These are phyloP conservation scores for Stomatorhinus ivindoensis DNA, from an alignment of 2,113 vertebrate genomes.

Conservation along the genomic window DNA sequence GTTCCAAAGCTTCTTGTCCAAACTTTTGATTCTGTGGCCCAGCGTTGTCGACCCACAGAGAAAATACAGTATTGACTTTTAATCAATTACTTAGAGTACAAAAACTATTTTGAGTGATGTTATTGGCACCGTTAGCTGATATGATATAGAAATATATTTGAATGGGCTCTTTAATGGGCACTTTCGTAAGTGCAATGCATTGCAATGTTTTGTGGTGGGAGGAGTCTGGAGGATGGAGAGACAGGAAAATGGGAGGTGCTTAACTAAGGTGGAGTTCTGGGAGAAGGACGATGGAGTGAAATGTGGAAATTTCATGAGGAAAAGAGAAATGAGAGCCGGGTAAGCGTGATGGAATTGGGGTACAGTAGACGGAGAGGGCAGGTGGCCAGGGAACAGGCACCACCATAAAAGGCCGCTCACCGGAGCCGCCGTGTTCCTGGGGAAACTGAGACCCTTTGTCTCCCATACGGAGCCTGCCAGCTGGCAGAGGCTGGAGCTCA, in stretches of 20 bases:
- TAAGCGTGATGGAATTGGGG: not conserved
- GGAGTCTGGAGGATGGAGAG: not conserved
- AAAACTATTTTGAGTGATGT: not conserved
- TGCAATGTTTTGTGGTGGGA: not conserved
- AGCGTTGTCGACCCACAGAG: not conserved
- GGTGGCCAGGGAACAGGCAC: not conserved
- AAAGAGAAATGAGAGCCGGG: not conserved
- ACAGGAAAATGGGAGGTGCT: not conserved
- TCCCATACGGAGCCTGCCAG: not conserved
- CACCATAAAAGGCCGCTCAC: not conserved
- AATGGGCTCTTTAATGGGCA: too few species aligned
- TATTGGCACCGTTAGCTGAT: not conserved
- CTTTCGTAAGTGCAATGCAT: not conserved
- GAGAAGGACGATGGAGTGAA: not conserved
- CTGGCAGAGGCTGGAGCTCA: not conserved
- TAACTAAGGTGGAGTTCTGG: not conserved
- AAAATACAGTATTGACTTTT: not conserved
- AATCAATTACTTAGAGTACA: not conserved
- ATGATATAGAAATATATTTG: not conserved
- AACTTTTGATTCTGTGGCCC: not conserved
- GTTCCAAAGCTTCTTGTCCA: not conserved
- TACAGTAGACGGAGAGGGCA: not conserved
- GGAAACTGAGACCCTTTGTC: constrained; percentile 19
- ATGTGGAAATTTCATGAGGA: not conserved
- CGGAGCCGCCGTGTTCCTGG: not conserved